Evolutionary conservation across 2,888 invertebrate species (phyloP).

Genomic region (Micoletzkya japonica): DNA sequence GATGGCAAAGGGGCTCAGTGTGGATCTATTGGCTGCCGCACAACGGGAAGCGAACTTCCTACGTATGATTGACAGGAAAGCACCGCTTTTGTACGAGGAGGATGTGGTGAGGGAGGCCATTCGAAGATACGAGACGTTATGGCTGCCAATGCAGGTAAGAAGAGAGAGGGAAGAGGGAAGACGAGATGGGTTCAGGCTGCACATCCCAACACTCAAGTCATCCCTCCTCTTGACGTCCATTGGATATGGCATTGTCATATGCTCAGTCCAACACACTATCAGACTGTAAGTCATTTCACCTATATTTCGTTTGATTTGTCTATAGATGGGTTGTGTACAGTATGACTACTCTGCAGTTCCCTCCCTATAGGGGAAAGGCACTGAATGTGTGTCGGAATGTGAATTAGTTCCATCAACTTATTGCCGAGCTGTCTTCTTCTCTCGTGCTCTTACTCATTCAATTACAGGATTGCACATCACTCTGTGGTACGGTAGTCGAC

Average conservation of each 20-base stretch:
- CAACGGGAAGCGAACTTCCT: constrained; percentile 64
- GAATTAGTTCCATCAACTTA: too few relatives aligned
- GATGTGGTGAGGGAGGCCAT: constrained; percentile 66
- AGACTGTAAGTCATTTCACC: constrained; percentile 37
- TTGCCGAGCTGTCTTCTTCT: too few relatives aligned
- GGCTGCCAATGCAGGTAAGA: constrained; percentile 67
- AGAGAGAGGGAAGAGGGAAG: too few relatives aligned
- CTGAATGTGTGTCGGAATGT: background rate
- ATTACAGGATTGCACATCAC: constrained; percentile 57
- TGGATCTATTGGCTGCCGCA: constrained; percentile 47
- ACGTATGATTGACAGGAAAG: constrained; percentile 62
- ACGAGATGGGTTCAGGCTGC: constrained; percentile 41
- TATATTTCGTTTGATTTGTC: too few relatives aligned
- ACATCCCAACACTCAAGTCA: constrained; percentile 58
- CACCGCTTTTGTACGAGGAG: constrained; percentile 62
- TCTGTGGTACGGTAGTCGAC: constrained; percentile 64
- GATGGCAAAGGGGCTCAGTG: constrained; percentile 50
- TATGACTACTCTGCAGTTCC: too few relatives aligned
- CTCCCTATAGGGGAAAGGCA: background rate
- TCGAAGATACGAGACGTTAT: constrained; percentile 66
- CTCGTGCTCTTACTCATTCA: too few relatives aligned
- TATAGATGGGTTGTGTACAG: too few relatives aligned
- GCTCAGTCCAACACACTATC: constrained; percentile 56
- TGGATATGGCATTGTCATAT: constrained; percentile 68
- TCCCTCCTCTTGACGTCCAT: constrained; percentile 68